Evolutionary conservation across 2,113 vertebrate genomes (phyloP), one percentile per base, ranked within the genome.

Genomic region (Emydura subglobosa): DNA sequence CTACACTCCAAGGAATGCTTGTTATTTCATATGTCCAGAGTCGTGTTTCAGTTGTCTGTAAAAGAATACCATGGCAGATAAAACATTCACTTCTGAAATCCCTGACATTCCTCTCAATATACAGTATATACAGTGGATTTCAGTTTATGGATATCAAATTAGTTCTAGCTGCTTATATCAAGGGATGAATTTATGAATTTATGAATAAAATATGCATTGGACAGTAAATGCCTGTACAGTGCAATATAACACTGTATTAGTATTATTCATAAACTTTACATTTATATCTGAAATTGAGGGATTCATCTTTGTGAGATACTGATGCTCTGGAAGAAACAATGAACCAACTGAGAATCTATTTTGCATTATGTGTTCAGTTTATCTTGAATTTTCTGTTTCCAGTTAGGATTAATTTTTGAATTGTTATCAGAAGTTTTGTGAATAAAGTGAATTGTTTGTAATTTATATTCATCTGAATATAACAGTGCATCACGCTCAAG

Each of bases 401-500:
- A 88, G 68, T 72, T 83, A 92, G 86, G 90, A 94, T 94, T 94
- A 92, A 97, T 96, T 95, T 97, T 95, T 79, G 72, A 31, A 59
- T 79, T 59, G 53, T 39, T 50, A 61, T 24, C 31, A 87, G 86
- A 34, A 9, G 5, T 86, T 49, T 79, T 78, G 72, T 55, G 34
- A 53, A 17, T 27, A 79, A 79, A 78, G 42, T 39, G 39, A 79
- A 79, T 14, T 44, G 57, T 31, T 79, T 79, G 29, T 79, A 53
- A 86, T 78, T 27, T 79, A 22, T 87, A 29, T 57, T 79, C 42
- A 31, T 50, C 13, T 19, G 31, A 55, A 50, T 87, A 49, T 34
- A 87, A 79, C 21, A 79, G 49, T 34, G 42, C 25, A 57, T n/a
- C 54, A 91, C 90, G 88, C 95, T 94, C 94, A 95, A 90, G 95